Evolutionary conservation across 2,113 vertebrate genomes (phyloP).

Genomic region (Chaenocephalus aceratus): DNA sequence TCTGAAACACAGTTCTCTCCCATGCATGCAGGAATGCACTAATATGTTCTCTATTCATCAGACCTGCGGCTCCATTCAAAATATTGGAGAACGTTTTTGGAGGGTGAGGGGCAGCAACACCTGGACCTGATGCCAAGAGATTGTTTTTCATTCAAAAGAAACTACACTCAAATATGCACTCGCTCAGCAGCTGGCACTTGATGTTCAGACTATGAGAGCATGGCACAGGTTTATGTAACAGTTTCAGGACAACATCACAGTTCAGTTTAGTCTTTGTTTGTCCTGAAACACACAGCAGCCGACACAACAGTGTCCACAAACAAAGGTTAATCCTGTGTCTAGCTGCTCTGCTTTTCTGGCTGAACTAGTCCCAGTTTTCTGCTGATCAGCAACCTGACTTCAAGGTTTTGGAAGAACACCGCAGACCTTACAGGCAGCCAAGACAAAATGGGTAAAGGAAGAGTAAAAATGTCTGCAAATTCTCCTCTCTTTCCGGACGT

Average conservation of each 20-base stretch:
- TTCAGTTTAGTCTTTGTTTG: conserved; percentile 12
- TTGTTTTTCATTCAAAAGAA: conserved; percentile 52
- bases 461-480: conserved; percentile 63
- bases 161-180: conserved; percentile 34
- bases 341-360: conserved; percentile 45
- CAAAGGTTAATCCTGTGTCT: conserved; percentile 14
- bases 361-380: conserved; percentile 49
- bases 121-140: conserved; percentile 43
- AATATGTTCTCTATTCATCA: conserved; percentile 81
- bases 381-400: conserved; percentile 71
- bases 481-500: conserved; percentile 72
- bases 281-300: conserved; percentile 29
- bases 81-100: conserved; percentile 65
- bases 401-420: conserved; percentile 61
- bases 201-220: conserved; percentile 8
- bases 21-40: conserved; percentile 76
- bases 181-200: conserved; percentile 54
- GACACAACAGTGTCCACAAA: conserved; percentile 37
- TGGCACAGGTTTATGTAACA: neutral
- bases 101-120: conserved; percentile 48
- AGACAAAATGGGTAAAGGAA: conserved; percentile 36
- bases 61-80: conserved; percentile 52
- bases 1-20: conserved; percentile 57
- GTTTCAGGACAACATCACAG: conserved; percentile 16
- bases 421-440: conserved; percentile 49